These are phyloP conservation scores for Diadophis punctatus DNA, from an alignment of 2,113 vertebrate species.

Conservation along the genomic window DNA sequence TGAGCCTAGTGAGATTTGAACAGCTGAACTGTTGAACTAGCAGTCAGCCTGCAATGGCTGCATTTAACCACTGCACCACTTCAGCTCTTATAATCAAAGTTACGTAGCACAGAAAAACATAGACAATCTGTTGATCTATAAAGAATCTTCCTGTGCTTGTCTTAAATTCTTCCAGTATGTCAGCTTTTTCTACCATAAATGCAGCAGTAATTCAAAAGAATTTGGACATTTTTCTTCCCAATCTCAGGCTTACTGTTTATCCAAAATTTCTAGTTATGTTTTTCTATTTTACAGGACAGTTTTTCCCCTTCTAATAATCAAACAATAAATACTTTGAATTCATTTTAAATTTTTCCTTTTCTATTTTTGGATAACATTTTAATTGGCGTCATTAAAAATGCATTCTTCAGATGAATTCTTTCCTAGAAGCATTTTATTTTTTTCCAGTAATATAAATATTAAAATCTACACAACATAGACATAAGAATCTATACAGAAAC, in stretches of 20 bases:
- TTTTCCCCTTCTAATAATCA: background rate
- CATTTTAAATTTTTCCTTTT: background rate
- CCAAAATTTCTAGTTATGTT: background rate
- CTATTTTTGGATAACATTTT: background rate
- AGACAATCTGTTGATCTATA: background rate
- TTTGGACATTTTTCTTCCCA: background rate
- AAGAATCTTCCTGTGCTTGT: background rate
- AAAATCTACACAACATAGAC: background rate
- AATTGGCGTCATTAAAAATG: background rate
- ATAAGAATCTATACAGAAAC: background rate
- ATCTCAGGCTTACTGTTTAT: background rate
- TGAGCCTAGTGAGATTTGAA: too few species aligned
- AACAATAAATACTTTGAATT: background rate
- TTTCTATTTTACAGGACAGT: background rate
- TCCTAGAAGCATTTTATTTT: background rate
- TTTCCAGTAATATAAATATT: background rate
- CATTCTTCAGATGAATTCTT: background rate
- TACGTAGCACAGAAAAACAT: background rate
- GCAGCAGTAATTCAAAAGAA: background rate
- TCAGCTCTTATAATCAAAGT: too few species aligned
- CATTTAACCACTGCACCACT: too few species aligned
- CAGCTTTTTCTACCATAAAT: background rate
- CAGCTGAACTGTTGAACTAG: too few species aligned
- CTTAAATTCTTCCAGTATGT: background rate
- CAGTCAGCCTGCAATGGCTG: too few species aligned